A percentile compares a stretch with the other conserved stretches of the same genome.
These are phyloP conservation scores for Aphidius colemani DNA, from an alignment of 2,888 invertebrate species.

Conservation along the genomic window DNA sequence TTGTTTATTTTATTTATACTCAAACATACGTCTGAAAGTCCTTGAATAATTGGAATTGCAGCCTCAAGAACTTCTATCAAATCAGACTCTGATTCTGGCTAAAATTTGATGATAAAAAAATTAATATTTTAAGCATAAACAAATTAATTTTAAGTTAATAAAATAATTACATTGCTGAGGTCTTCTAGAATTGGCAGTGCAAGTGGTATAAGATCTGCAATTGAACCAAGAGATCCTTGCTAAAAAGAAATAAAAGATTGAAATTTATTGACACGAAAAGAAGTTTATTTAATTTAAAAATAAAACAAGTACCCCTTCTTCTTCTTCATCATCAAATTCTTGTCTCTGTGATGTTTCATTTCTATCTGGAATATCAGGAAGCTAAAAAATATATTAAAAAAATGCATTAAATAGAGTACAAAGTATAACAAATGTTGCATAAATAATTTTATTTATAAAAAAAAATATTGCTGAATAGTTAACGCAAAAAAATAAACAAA, in stretches of 20 bases:
- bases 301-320: conserved; percentile 16
- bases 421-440: conserved; percentile 1
- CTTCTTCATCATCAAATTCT: conserved; percentile 38
- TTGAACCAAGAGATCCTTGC: conserved; percentile 48
- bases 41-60: conserved; percentile 50
- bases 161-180: conserved; percentile 52
- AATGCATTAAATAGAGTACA: background rate
- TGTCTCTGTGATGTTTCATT: conserved; percentile 39
- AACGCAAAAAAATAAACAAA: background rate
- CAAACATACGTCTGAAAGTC: conserved; percentile 49
- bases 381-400: conserved; percentile 8
- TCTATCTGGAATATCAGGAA: conserved; percentile 18
- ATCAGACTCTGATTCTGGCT: conserved; percentile 54
- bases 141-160: background rate
- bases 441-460: background rate
- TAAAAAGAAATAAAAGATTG: no score
- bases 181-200: conserved; percentile 54
- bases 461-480: background rate
- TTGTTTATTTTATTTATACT: background rate
- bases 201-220: conserved; percentile 50
- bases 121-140: background rate
- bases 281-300: background rate
- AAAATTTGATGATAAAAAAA: background rate
- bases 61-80: conserved; percentile 47
- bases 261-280: background rate